A percentile compares a stretch with the other conserved stretches of the same genome.
Conservation (phyloP, 2,888 invertebrate genomes). For the Trissolcus japonicus region DNA sequence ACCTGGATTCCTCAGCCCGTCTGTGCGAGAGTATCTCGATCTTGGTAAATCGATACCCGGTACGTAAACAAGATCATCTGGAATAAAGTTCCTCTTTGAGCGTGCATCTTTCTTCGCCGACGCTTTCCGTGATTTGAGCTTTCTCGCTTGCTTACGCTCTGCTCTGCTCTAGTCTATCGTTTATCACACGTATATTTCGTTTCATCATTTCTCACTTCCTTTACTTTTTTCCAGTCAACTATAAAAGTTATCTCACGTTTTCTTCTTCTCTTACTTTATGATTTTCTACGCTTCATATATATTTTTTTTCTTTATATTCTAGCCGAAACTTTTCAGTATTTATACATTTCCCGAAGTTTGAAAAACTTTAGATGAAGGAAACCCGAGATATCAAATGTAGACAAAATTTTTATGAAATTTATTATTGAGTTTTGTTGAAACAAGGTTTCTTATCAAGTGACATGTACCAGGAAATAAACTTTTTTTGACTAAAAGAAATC, state of each 20-base stretch:
- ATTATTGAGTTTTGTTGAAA: slow-evolving; percentile 1
- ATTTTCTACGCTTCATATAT: neutral
- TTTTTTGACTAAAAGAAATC: too few relatives aligned
- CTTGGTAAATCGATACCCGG: slow-evolving; percentile 93
- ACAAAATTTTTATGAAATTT: slow-evolving; percentile 6
- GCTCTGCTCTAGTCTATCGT: slow-evolving; percentile 38
- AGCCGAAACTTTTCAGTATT: slow-evolving; percentile 18
- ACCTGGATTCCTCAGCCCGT: slow-evolving; percentile 88
- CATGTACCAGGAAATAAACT: neutral
- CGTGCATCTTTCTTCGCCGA: slow-evolving; percentile 33
- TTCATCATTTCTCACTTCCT: slow-evolving; percentile 39
- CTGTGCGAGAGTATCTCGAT: slow-evolving; percentile 90
- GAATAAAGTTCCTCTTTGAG: slow-evolving; percentile 58
- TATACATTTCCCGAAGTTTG: slow-evolving; percentile 24
- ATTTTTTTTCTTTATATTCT: slow-evolving; percentile 7
- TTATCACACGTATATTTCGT: slow-evolving; percentile 38
- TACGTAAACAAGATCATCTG: slow-evolving; percentile 76
- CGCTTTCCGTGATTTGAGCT: slow-evolving; percentile 38
- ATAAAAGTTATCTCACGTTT: slow-evolving; percentile 13
- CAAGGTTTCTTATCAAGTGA: slow-evolving; percentile 5
- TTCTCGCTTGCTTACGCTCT: slow-evolving; percentile 30
- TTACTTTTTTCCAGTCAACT: slow-evolving; percentile 28
- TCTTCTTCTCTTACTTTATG: slow-evolving; percentile 10
- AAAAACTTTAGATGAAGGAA: slow-evolving; percentile 16
- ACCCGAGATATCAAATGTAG: slow-evolving; percentile 22